These are phyloP conservation scores for Gobio gobio DNA, from an alignment of 2,113 vertebrate species.

Conservation along the genomic window DNA sequence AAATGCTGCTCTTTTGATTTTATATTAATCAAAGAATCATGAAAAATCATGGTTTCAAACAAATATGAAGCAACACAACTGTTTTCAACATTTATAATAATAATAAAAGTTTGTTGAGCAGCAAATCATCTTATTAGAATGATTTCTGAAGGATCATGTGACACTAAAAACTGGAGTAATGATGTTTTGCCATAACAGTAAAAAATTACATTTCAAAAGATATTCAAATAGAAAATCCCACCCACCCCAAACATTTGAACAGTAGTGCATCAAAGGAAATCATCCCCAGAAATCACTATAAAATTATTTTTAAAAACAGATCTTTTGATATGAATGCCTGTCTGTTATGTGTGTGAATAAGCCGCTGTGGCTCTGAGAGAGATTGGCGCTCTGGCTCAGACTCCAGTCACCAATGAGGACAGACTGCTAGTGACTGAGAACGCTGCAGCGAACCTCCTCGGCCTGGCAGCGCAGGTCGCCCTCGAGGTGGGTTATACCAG, in stretches of 20 bases:
- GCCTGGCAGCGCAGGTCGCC: constrained; percentile 87
- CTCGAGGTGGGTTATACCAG: constrained; percentile 79
- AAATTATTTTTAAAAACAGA: background rate
- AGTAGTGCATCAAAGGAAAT: background rate
- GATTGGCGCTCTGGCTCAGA: constrained; percentile 73
- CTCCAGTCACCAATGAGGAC: constrained; percentile 61
- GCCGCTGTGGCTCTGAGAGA: constrained; percentile 78
- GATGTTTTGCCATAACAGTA: too few relatives aligned
- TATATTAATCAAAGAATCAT: too few relatives aligned
- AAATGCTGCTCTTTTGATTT: too few relatives aligned
- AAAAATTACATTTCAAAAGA: too few relatives aligned
- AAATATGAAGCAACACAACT: background rate
- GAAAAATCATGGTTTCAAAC: background rate
- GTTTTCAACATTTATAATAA: background rate
- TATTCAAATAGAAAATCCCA: background rate
- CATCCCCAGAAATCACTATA: background rate
- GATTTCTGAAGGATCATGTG: background rate
- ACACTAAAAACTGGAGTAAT: too few relatives aligned
- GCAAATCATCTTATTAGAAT: background rate
- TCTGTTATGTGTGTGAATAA: constrained; percentile 66
- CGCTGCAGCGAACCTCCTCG: constrained; percentile 77
- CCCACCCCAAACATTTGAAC: background rate
- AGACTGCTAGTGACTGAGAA: constrained; percentile 66
- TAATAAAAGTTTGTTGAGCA: background rate
- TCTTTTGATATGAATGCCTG: background rate